phyloP scores from a whole-genome alignment of 2,888 invertebrate genomes.

The Lamproptera curius region DNA sequence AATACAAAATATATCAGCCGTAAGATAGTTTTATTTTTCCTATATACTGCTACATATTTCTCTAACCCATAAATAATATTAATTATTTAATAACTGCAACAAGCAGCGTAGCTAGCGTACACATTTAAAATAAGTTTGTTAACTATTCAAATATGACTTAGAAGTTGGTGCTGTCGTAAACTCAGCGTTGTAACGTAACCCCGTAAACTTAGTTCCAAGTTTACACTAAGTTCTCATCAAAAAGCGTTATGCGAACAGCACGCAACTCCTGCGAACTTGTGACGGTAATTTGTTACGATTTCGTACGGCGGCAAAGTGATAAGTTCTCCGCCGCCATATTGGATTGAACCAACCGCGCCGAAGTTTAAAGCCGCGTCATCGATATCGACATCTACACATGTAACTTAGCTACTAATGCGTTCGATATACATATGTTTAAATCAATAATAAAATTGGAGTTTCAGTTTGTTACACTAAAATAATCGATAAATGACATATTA shows the following conservation, averaged over 20 bases:
- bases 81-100: too few species aligned
- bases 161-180: constrained; percentile 3
- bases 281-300: constrained; percentile 27
- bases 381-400: background rate
- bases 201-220: constrained; percentile 12
- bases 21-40: too few species aligned
- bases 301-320: constrained; percentile 16
- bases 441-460: background rate
- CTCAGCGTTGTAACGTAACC: constrained; percentile 5
- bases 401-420: too few species aligned
- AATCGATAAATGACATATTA: too few species aligned
- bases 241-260: constrained; percentile 26
- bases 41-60: too few species aligned
- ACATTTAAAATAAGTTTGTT: constrained; percentile 3
- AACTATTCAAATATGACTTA: constrained; percentile 16
- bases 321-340: background rate
- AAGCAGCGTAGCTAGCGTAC: too few species aligned
- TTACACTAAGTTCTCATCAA: constrained; percentile 23
- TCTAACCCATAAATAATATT: too few species aligned
- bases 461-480: background rate
- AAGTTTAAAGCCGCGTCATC: background rate
- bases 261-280: constrained; percentile 22
- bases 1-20: too few species aligned
- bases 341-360: background rate
- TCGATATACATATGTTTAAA: background rate